These are phyloP conservation scores for Prunella strophiata DNA, from an alignment of 2,797 vertebrate species.

Conservation along the genomic window DNA sequence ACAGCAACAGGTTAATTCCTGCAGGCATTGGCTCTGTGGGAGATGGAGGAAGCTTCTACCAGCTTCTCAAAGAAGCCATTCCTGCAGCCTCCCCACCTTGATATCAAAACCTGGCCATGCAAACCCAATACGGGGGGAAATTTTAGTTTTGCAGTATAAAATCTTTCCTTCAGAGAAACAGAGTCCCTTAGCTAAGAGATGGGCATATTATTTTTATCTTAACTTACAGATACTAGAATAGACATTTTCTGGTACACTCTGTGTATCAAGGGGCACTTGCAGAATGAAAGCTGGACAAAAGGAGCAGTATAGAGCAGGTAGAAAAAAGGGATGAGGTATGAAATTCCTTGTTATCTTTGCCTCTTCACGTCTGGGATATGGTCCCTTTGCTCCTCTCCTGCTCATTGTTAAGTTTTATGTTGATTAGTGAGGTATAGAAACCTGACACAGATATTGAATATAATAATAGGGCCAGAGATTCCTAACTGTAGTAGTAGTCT, in stretches of 20 bases:
- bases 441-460: background rate
- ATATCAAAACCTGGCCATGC: background rate
- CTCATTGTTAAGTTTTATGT: background rate
- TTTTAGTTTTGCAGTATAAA: background rate
- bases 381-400: background rate
- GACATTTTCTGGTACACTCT: background rate
- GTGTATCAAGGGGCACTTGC: background rate
- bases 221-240: background rate
- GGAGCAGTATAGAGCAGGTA: background rate
- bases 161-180: background rate
- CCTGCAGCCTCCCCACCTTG: fast-evolving
- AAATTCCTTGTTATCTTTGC: background rate
- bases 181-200: background rate
- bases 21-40: background rate
- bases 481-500: background rate
- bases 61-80: background rate
- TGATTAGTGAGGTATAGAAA: background rate
- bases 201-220: background rate
- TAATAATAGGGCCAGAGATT: background rate
- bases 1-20: background rate
- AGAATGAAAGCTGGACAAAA: background rate
- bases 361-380: background rate
- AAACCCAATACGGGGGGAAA: background rate
- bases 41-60: background rate
- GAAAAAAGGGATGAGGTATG: background rate